phyloP scores from a whole-genome alignment of 2,113 vertebrate genomes.

The Notarius quadriscutis region DNA sequence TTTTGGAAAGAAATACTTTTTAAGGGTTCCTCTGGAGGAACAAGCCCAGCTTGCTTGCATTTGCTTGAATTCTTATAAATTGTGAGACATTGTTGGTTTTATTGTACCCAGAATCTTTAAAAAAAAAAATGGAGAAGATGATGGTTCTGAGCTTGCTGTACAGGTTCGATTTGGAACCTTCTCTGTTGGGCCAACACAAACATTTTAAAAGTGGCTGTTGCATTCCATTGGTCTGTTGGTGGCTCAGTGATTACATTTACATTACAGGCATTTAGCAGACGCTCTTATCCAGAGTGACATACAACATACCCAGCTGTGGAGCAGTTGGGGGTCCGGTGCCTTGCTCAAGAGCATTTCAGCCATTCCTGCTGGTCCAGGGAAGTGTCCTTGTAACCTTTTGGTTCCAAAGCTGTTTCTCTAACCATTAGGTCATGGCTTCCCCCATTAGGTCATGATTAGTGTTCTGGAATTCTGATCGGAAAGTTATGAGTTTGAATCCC shows the following conservation, averaged over 20 bases:
- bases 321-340: no score
- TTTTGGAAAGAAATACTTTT: background rate
- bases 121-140: background rate
- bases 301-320: no score
- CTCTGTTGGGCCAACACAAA: background rate
- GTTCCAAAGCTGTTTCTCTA: no score
- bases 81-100: background rate
- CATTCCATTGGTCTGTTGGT: background rate
- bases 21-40: no score
- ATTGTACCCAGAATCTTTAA: background rate
- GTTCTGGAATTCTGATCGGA: background rate
- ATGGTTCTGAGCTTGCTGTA: background rate
- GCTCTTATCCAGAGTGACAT: no score
- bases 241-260: background rate
- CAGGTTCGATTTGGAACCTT: background rate
- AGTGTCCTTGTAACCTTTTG: no score
- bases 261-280: no score
- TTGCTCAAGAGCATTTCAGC: no score
- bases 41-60: background rate
- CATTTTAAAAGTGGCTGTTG: background rate
- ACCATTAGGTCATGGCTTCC: no score
- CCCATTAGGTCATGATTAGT: background rate
- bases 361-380: no score
- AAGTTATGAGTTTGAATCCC: background rate
- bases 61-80: background rate